phyloP scores from a whole-genome alignment of 2,888 invertebrate species.

The Agriopis aurantiaria region DNA sequence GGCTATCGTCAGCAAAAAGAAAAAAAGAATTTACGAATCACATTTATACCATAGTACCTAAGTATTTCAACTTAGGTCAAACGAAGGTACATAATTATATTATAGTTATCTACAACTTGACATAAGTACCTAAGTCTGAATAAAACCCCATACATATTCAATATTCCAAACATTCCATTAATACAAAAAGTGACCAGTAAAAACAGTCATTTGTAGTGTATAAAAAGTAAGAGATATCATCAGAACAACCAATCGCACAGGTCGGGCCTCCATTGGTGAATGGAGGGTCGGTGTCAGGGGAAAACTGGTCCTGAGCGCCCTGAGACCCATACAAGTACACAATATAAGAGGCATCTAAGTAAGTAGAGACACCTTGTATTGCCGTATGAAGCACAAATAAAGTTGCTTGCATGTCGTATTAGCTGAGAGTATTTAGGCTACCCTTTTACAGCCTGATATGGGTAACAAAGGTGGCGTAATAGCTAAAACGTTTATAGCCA shows the following conservation, averaged over 20 bases:
- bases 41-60: no score
- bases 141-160: not conserved
- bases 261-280: conserved; percentile 59
- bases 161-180: not conserved
- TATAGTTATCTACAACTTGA: not conserved
- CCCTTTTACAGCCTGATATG: no score
- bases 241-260: conserved; percentile 57
- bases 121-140: not conserved
- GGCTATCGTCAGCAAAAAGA: no score
- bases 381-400: not conserved
- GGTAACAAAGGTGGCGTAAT: no score
- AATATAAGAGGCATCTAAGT: not conserved
- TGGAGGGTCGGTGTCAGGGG: conserved; percentile 51
- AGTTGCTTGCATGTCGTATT: not conserved
- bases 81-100: no score
- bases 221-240: conserved; percentile 47
- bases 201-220: conserved; percentile 12
- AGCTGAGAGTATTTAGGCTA: no score
- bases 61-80: no score
- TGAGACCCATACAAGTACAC: not conserved
- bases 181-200: not conserved
- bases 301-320: conserved; percentile 46
- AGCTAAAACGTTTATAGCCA: no score
- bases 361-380: not conserved
- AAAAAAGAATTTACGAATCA: no score